Evolutionary conservation across 2,888 invertebrate genomes (phyloP).

Genomic region (Tinea semifulvella): DNA sequence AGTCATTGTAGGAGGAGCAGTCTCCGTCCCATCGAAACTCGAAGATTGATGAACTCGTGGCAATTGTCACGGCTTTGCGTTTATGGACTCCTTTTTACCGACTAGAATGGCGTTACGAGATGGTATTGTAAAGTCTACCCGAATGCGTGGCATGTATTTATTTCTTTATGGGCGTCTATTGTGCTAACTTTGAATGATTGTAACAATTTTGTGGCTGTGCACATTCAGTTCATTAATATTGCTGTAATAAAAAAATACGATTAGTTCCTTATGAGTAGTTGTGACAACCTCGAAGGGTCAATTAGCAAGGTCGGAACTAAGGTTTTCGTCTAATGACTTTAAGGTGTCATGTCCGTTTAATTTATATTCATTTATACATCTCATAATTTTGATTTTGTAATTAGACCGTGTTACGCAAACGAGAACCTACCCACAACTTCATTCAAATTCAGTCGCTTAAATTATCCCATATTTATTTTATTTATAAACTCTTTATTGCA

Average conservation of each 20-base stretch:
- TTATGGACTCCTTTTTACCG: conserved; percentile 52
- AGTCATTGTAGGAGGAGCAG: conserved; percentile 50
- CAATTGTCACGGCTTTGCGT: conserved; percentile 57
- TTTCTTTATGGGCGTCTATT: conserved; percentile 5
- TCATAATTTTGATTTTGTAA: not conserved
- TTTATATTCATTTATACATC: not conserved
- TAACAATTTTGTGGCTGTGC: conserved; percentile 3
- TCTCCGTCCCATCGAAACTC: conserved; percentile 44
- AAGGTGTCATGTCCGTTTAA: not conserved
- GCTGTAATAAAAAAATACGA: not conserved
- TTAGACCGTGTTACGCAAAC: too few species aligned
- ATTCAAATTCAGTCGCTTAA: too few species aligned
- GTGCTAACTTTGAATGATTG: conserved; percentile 7
- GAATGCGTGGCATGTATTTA: conserved; percentile 8
- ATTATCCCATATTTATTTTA: too few species aligned
- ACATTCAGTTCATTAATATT: not conserved
- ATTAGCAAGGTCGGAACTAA: not conserved
- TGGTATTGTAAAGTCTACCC: conserved; percentile 2
- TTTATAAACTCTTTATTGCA: too few species aligned
- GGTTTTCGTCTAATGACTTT: too few species aligned
- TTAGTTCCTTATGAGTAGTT: not conserved
- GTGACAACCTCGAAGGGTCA: not conserved
- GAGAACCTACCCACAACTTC: too few species aligned
- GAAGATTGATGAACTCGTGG: conserved; percentile 61
- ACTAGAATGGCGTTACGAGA: conserved; percentile 35